Evolutionary conservation across 1,140 invertebrate genomes (phyloP), one percentile per base, ranked within the genome.

Genomic region (Drosophila nigrodunni): DNA sequence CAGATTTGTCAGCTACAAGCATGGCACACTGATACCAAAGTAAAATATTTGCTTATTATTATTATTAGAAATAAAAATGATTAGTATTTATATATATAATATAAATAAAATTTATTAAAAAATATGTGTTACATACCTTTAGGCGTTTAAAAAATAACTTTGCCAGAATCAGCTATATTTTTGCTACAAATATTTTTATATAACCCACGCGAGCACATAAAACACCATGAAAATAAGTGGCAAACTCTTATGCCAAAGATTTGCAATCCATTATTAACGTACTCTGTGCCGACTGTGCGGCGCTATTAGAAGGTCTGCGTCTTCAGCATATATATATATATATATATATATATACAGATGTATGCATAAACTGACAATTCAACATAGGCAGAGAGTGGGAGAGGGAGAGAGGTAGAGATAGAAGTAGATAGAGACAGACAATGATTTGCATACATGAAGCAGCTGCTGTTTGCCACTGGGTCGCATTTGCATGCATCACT

Each of bases 371-470:
- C 64, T 68, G 46, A 44, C 15, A 64, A 35, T 59, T 34, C 41
- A 65, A 13, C 30, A 30, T 52, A 74, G 61, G 43, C 30, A 34
- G 54, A 46, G 52, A 2, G 41, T 25, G 13, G 8, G 6, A 25
- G 52, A 2, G 41, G 35, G 13, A n/a, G 6, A 25, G 18, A 39
- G 34, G 35, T n/a, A 13, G 11, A 13, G n/a, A 10, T 0, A 39
- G 37, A 39, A 10, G 10, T 0, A 69, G 41, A 70, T 34, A 70
- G 64, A 41, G 67, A 74, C 61, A 69, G 41, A 70, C 49, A 70
- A 71, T 47, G 67, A 74, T 69, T 74, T 74, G 71, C 71, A 74
- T 74, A 61, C 13, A 61, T 13, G 46, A 59, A 41, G 69, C 54
- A 60, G 25, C 37, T 59, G 57, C 57, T 34, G 43, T 46, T 37